phyloP scores from a whole-genome alignment of 2,797 vertebrate genomes.

The Pantherophis alleghaniensis region DNA sequence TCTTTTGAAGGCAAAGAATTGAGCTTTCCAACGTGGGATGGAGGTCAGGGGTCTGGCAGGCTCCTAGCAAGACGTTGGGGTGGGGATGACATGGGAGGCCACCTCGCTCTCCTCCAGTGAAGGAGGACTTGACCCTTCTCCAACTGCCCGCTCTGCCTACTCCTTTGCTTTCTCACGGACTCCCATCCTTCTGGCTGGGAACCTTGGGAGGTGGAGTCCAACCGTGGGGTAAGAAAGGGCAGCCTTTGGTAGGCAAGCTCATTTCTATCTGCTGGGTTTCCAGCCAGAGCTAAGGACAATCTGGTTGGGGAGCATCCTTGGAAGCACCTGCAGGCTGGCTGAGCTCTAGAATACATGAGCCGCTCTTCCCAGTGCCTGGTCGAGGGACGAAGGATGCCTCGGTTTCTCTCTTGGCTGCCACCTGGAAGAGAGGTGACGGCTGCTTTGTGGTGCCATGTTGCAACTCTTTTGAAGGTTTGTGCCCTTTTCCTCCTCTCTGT shows the following conservation, averaged over 20 bases:
- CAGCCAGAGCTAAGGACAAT: neutral
- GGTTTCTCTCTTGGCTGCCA: neutral
- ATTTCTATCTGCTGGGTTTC: neutral
- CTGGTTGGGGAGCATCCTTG: neutral
- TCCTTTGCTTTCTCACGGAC: neutral
- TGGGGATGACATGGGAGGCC: neutral
- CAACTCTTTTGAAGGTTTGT: neutral
- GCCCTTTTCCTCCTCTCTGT: neutral
- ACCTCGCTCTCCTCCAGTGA: neutral
- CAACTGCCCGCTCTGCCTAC: neutral
- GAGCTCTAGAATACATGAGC: neutral
- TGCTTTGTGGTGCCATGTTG: neutral
- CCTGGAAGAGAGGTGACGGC: neutral
- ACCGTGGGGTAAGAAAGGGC: neutral
- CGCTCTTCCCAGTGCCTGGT: neutral
- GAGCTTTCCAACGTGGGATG: neutral
- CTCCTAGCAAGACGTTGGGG: neutral
- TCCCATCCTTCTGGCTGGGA: neutral
- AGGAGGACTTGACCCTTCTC: neutral
- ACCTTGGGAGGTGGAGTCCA: neutral
- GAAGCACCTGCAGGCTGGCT: neutral
- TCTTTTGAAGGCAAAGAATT: neutral
- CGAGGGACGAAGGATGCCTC: neutral
- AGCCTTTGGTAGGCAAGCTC: neutral
- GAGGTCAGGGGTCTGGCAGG: neutral